Conservation (phyloP, 1,140 invertebrate species). For the Caerostris extrusa region DNA sequence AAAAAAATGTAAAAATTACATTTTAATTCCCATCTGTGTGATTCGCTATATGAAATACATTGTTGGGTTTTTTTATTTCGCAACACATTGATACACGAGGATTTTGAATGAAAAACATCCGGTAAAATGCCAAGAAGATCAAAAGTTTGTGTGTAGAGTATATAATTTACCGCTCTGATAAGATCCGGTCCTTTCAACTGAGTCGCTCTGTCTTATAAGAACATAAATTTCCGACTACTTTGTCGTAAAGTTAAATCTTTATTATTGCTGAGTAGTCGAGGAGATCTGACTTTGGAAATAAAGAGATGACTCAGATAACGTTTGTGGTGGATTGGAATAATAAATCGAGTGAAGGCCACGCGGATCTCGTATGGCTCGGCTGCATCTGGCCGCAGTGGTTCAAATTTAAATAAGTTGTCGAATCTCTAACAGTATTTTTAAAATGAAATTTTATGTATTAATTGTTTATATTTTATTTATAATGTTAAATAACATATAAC, state of each 20-base stretch:
- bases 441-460: too few species aligned
- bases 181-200: slow-evolving; percentile 50
- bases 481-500: too few species aligned
- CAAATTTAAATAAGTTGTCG: too few species aligned
- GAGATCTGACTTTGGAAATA: slow-evolving; percentile 36
- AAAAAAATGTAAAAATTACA: too few species aligned
- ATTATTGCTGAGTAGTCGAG: slow-evolving; percentile 45
- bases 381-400: too few species aligned
- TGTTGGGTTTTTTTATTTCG: too few species aligned
- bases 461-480: too few species aligned
- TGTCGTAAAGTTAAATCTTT: slow-evolving; percentile 77
- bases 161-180: slow-evolving; percentile 59
- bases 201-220: slow-evolving; percentile 25
- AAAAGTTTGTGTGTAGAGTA: background rate
- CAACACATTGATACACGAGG: background rate
- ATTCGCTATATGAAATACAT: too few species aligned
- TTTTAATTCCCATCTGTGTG: too few species aligned
- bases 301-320: slow-evolving; percentile 27
- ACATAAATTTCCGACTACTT: slow-evolving; percentile 67
- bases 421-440: too few species aligned
- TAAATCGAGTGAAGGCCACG: slow-evolving; percentile 27
- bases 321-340: background rate
- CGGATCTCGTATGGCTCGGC: too few species aligned
- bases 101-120: background rate
- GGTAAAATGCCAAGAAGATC: background rate